Evolutionary conservation across 2,113 vertebrate genomes (phyloP), one percentile per base, ranked within the genome.

Genomic region (Eidolon helvum): DNA sequence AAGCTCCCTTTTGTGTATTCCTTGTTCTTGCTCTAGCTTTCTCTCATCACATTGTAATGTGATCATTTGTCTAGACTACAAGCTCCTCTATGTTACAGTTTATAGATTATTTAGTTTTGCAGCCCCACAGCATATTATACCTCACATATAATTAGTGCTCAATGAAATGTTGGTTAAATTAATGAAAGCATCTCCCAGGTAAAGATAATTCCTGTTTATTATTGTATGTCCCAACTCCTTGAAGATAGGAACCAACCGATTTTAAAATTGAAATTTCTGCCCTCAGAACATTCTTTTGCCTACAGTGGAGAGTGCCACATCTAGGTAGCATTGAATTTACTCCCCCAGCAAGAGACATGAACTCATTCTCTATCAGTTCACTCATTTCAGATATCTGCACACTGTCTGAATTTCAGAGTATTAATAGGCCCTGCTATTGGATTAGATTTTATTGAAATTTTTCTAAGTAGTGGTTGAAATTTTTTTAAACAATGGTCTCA

Each of bases 221-320:
- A 69, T 7, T 93, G 45, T 83, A 77, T 59, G 30, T n/a, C 43
- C 53, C 74, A 94, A 35, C 33, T 50, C 33, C 57, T 85, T 77
- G 19, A 91, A 48, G 53, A 77, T 21, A 84, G 8, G 48, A 16
- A 68, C n/a, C 43, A 89, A 33, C 5, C 83, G 12, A 77, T 91
- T 87, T 93, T 94, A 77, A 90, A 87, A 53, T 90, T 86, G 35
- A 43, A 72, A 63, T 74, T 91, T 88, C 45, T 90, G 33, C 28
- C 83, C 10, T 83, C 22, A 53, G 59, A 83, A 97, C 80, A 86
- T 50, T 38, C 9, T 61, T 75, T 57, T 66, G 48, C 45, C 48
- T 83, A 2, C 5, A 59, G 40, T 28, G 43, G 66, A 92, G 40
- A 53, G 57, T 75, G n/a, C 26, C 80, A n/a, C 40, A 28, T 33